A percentile compares a stretch with the other conserved stretches of the same genome.
Conservation (phyloP, 2,113 vertebrate genomes). For the Forbesichthys agassizii region DNA sequence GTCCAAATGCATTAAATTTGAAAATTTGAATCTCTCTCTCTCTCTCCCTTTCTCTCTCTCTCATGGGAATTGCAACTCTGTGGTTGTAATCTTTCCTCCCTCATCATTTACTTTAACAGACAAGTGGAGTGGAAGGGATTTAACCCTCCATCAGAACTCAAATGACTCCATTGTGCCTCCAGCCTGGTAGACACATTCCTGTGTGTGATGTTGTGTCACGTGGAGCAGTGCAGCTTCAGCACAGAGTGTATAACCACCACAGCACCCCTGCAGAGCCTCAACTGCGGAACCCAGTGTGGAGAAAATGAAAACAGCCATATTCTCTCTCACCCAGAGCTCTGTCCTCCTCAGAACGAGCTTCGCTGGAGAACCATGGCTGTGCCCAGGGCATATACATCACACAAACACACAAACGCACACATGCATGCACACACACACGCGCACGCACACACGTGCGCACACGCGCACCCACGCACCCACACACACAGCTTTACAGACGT, state of each 20-base stretch:
- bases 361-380: not conserved
- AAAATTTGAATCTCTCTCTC: too few relatives aligned
- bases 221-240: conserved; percentile 53
- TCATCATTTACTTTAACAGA: not conserved
- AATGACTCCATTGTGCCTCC: too few relatives aligned
- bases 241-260: conserved; percentile 41
- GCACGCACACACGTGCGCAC: not conserved
- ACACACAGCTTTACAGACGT: not conserved
- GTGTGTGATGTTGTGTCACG: conserved; percentile 19
- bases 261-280: conserved; percentile 10
- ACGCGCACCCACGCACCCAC: conserved; percentile 8
- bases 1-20: too few relatives aligned
- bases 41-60: too few relatives aligned
- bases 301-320: conserved; percentile 30
- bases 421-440: conserved; percentile 1
- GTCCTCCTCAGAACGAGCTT: conserved; percentile 7
- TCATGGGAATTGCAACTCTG: too few relatives aligned
- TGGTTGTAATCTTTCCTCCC: too few relatives aligned
- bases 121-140: not conserved
- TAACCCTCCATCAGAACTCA: too few relatives aligned
- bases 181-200: not conserved
- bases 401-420: conserved; percentile 13
- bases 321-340: not conserved
- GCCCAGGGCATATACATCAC: conserved; percentile 11
- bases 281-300: conserved; percentile 29